These are phyloP conservation scores for Hippocampus guttulatus DNA, from an alignment of 2,113 vertebrate genomes.

Conservation along the genomic window DNA sequence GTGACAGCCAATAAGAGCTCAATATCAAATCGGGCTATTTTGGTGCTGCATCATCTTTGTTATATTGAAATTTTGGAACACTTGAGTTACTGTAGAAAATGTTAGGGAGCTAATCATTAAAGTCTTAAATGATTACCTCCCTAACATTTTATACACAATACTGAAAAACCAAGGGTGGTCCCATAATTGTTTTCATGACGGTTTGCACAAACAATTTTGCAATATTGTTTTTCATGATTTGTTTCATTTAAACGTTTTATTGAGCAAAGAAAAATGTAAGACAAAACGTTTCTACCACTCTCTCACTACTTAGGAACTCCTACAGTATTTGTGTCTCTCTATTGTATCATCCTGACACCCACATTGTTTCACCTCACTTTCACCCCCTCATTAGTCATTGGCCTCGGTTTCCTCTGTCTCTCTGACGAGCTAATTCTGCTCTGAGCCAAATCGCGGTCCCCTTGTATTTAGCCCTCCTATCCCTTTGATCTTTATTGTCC, in stretches of 20 bases:
- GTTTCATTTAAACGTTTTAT: not conserved
- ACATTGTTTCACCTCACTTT: slow-evolving; percentile 33
- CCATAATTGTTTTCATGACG: no score
- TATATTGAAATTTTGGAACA: no score
- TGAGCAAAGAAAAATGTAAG: not conserved
- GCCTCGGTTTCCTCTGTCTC: slow-evolving; percentile 37
- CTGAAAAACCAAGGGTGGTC: no score
- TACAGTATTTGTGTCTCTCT: not conserved
- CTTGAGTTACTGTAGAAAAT: no score
- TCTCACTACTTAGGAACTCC: slow-evolving; percentile 23
- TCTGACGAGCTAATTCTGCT: slow-evolving; percentile 40
- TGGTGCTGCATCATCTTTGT: no score
- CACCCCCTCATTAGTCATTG: slow-evolving; percentile 52
- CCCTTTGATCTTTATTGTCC: slow-evolving; percentile 36
- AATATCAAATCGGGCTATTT: no score
- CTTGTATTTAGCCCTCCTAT: slow-evolving; percentile 37
- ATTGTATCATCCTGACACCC: slow-evolving; percentile 6
- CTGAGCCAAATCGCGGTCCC: slow-evolving; percentile 43
- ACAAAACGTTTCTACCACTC: not conserved
- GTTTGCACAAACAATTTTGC: not conserved
- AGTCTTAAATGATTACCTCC: no score
- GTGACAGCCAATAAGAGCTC: no score
- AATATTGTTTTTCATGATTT: not conserved
- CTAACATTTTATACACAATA: no score
- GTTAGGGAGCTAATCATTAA: no score